These are phyloP conservation scores for Aphidius colemani DNA, from an alignment of 2,888 invertebrate species.

Conservation along the genomic window DNA sequence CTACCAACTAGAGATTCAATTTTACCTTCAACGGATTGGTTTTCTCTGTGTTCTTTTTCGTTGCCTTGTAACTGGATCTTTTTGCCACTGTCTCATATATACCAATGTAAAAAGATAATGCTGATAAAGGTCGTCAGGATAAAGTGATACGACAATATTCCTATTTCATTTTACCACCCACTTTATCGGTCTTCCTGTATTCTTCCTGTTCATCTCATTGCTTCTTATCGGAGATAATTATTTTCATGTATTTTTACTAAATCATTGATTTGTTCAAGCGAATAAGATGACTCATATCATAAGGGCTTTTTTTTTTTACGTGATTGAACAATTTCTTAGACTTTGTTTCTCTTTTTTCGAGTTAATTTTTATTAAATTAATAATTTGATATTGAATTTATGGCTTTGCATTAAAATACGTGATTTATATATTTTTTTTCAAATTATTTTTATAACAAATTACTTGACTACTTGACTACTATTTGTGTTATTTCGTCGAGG, in stretches of 20 bases:
- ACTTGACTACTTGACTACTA: no score
- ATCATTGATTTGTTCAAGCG: background rate
- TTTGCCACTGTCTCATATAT: conserved; percentile 39
- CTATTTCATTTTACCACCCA: conserved; percentile 2
- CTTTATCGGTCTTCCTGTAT: background rate
- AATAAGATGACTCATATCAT: background rate
- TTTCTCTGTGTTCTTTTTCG: conserved; percentile 50
- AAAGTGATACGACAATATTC: conserved; percentile 11
- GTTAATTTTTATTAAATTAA: background rate
- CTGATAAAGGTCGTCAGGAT: background rate
- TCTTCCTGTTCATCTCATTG: background rate
- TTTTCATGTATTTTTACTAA: background rate
- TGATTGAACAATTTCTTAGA: no score
- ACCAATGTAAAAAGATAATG: background rate
- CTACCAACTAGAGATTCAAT: conserved; percentile 51
- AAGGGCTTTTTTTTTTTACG: no score
- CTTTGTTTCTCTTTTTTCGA: background rate
- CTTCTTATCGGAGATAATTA: no score
- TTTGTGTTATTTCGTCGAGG: no score
- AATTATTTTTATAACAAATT: no score
- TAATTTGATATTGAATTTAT: background rate
- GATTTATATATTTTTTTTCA: background rate
- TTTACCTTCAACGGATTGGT: conserved; percentile 53
- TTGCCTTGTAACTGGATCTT: conserved; percentile 52
- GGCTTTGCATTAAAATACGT: background rate